phyloP scores from a whole-genome alignment of 2,797 vertebrate species.

The Zenarchopterus dispar region DNA sequence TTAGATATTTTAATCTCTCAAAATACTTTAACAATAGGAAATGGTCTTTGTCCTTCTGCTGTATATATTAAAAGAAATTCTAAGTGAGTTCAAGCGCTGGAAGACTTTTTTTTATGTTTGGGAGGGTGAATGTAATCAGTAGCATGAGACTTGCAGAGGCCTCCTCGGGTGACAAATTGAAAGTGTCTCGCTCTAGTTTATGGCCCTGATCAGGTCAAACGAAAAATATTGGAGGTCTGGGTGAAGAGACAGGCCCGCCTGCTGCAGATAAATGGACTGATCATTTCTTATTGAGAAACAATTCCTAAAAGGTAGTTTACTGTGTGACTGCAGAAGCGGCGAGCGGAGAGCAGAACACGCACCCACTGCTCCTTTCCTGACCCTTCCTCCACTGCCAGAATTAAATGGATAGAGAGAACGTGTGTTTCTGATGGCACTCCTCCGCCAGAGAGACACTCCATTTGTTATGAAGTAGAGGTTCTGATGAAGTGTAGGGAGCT shows the following conservation, averaged over 20 bases:
- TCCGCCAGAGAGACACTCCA: constrained; percentile 94
- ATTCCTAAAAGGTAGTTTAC: constrained; percentile 98
- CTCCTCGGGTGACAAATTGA: constrained; percentile 91
- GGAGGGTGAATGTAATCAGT: constrained; percentile 78
- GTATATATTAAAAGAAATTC: constrained; percentile 33
- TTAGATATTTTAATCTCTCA: constrained; percentile 8
- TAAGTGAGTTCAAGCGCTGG: constrained; percentile 67
- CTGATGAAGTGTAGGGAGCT: constrained; percentile 95
- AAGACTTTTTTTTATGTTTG: constrained; percentile 64
- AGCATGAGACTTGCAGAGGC: constrained; percentile 71
- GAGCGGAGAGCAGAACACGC: constrained; percentile 87
- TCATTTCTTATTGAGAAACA: constrained; percentile 98
- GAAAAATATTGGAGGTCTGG: constrained; percentile 94
- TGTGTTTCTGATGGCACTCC: constrained; percentile 94
- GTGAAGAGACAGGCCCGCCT: constrained; percentile 92
- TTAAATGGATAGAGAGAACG: constrained; percentile 92
- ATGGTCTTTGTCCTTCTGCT: constrained; percentile 36
- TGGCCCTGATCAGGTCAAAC: constrained; percentile 94
- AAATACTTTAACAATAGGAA: constrained; percentile 12
- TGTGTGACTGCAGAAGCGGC: constrained; percentile 90
- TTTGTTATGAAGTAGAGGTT: constrained; percentile 92
- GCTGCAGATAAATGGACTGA: constrained; percentile 98
- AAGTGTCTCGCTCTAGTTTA: constrained; percentile 93
- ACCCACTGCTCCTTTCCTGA: constrained; percentile 91
- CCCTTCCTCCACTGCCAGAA: constrained; percentile 89